These are phyloP conservation scores for Diabrotica balteata DNA, from an alignment of 2,888 invertebrate genomes.

Conservation along the genomic window DNA sequence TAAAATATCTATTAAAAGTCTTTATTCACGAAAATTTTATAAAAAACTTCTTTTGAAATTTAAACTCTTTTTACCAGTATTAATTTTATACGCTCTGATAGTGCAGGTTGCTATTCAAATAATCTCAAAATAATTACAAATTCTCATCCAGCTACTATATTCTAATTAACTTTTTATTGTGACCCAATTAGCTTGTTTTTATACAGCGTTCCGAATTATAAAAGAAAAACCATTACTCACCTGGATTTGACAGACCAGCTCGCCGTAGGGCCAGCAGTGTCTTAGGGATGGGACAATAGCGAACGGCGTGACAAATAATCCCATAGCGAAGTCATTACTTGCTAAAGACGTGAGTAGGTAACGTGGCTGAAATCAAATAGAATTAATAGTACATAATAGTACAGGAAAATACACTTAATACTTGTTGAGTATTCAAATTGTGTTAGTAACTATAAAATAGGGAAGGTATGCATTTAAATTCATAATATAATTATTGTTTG, in stretches of 20 bases:
- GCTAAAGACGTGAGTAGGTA: slow-evolving; percentile 87
- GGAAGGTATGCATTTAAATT: too few relatives aligned
- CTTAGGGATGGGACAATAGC: slow-evolving; percentile 84
- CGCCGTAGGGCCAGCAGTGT: slow-evolving; percentile 88
- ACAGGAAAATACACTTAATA: neutral
- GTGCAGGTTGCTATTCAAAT: neutral
- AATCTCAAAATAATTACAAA: neutral
- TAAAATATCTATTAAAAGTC: too few relatives aligned
- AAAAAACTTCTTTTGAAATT: too few relatives aligned
- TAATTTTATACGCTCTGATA: too few relatives aligned
- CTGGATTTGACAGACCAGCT: slow-evolving; percentile 90
- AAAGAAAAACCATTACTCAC: slow-evolving; percentile 60
- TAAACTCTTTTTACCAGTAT: too few relatives aligned
- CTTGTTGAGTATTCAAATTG: too few relatives aligned
- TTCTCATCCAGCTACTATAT: neutral
- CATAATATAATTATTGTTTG: too few relatives aligned
- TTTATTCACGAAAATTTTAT: too few relatives aligned
- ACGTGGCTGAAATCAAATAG: slow-evolving; percentile 71
- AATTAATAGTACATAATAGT: slow-evolving; percentile 4
- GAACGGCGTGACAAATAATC: slow-evolving; percentile 84
- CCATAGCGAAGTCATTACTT: slow-evolving; percentile 86
- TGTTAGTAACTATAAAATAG: too few relatives aligned
- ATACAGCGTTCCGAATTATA: too few relatives aligned
- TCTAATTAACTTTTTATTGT: neutral
- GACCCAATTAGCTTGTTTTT: slow-evolving; percentile 1